These are phyloP conservation scores for Drosophila aldrichi DNA, from an alignment of 2,888 invertebrate species.

Conservation along the genomic window DNA sequence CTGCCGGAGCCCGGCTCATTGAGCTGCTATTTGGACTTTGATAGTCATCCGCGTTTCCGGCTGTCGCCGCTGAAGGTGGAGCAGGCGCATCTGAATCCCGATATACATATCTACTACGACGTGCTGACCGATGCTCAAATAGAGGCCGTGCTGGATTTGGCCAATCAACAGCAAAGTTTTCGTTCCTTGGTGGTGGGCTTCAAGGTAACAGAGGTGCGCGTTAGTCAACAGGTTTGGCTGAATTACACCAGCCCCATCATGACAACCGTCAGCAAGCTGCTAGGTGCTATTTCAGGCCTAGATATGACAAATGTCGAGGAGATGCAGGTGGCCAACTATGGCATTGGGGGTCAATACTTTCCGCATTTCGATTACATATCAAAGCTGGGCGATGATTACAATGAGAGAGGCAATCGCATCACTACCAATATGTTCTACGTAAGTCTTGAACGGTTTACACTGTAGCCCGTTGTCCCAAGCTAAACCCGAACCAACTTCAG, in stretches of 20 bases:
- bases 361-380: conserved; percentile 96
- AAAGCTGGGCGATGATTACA: accelerated
- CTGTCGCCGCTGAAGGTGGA: conserved; percentile 93
- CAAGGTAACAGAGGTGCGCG: conserved; percentile 45
- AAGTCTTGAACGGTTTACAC: conserved; percentile 86
- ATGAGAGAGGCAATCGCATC: conserved; percentile 88
- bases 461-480: background rate
- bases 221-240: conserved; percentile 75
- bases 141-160: conserved; percentile 84
- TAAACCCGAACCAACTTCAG: conserved; percentile 85
- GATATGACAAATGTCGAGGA: conserved; percentile 94
- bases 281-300: conserved; percentile 92
- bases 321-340: conserved; percentile 98
- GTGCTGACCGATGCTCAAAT: conserved; percentile 94
- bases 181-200: conserved; percentile 53
- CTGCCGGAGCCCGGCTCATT: conserved; percentile 28
- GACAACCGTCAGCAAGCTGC: conserved; percentile 27
- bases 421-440: conserved; percentile 98
- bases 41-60: conserved; percentile 88
- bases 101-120: conserved; percentile 93
- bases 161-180: conserved; percentile 18
- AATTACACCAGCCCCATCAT: conserved; percentile 40
- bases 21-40: conserved; percentile 54
- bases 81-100: conserved; percentile 91
- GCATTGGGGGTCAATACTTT: conserved; percentile 98